Evolutionary conservation across 1,140 invertebrate genomes (phyloP).

Genomic region (Ladona fulva): DNA sequence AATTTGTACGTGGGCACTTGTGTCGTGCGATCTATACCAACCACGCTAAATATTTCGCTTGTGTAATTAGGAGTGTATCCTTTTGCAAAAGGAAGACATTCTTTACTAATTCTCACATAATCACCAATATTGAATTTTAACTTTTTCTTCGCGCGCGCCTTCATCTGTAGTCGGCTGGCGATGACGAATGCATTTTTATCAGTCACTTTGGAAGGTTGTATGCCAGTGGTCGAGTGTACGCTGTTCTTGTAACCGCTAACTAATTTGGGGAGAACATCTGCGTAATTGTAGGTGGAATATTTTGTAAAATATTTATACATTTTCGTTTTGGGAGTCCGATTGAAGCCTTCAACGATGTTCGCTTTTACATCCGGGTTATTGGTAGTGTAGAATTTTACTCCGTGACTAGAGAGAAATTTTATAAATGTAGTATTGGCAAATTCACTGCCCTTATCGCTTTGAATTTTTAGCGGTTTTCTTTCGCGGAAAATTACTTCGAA

Average conservation of each 20-base stretch:
- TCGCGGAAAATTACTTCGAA: not conserved
- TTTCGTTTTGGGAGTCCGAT: not conserved
- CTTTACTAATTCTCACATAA: no score
- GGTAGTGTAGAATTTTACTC: not conserved
- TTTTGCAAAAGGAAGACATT: constrained; percentile 19
- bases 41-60: constrained; percentile 19
- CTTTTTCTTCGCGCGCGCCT: not conserved
- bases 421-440: not conserved
- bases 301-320: no score
- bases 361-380: not conserved
- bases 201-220: no score
- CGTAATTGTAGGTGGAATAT: no score
- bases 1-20: constrained; percentile 1
- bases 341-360: not conserved
- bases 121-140: constrained; percentile 18
- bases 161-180: not conserved
- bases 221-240: no score
- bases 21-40: constrained; percentile 8
- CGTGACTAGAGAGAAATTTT: not conserved
- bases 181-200: not conserved
- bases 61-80: constrained; percentile 20
- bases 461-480: not conserved
- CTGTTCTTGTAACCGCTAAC: no score
- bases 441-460: not conserved
- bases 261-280: no score